Evolutionary conservation across 2,888 invertebrate genomes (phyloP), one percentile per base, ranked within the genome.

Genomic region (Leucophenga maculata): DNA sequence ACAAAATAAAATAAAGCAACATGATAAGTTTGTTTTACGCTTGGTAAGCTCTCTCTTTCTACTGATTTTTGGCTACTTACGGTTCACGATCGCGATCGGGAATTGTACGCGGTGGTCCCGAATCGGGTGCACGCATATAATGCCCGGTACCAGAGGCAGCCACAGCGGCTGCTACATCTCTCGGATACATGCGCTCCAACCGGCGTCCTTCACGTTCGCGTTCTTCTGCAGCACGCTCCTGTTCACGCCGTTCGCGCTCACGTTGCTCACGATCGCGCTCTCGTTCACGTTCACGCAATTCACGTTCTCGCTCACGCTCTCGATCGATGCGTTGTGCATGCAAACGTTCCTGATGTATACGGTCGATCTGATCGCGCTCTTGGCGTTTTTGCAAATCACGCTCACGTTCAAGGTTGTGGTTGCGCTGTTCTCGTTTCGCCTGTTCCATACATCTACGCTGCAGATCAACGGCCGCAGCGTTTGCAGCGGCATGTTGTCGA

Each of bases 31-130:
- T 11, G 39, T 39, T 39, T 26, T 3, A 26, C 20, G 1, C 20
- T 16, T 13, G 26, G 9, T 14, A 6, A 39, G 11, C 11, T 39
- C 1, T 39, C 11, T 39, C 11, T 39, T 39, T 39, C 11, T 8
- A 11, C 20, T 44, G n/a, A n/a, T n/a, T n/a, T n/a, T n/a, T n/a
- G n/a, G n/a, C 62, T 16, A 85, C 88, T 86, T 85, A 88, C 87
- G 85, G 78, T 74, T 88, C 87, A 69, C 88, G 78, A 44, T 88
- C 87, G 13, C 88, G 84, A 72, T 88, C 87, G 20, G 87, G 85
- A 72, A 87, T 85, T 54, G 87, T 83, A 39, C 88, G 83, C 11
- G 86, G 86, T 6, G 87, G 86, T n/a, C 88, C 88, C 0, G 78
- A 78, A 11, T 86, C 86, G 26, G 85, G 82, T 13, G 80, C 78